Evolutionary conservation across 1,140 invertebrate species (phyloP).

Genomic region (Caerostris darwini): DNA sequence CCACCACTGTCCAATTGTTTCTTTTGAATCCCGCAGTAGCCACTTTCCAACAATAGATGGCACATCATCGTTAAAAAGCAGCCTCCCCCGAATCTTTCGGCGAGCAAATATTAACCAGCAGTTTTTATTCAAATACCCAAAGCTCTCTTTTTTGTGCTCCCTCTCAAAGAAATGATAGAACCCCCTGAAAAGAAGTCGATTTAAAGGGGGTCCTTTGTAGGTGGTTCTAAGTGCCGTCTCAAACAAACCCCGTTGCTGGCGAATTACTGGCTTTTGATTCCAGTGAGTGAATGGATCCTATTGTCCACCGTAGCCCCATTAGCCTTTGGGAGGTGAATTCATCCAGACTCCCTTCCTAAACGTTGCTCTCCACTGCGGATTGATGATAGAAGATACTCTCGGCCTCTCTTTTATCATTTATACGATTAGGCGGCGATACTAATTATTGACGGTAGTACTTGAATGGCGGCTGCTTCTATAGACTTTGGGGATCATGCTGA

Average conservation of each 20-base stretch:
- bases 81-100: neutral
- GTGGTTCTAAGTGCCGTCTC: constrained; percentile 67
- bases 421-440: constrained; percentile 77
- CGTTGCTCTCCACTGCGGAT: constrained; percentile 37
- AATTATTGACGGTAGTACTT: constrained; percentile 75
- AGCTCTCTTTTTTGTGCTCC: neutral
- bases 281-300: constrained; percentile 51
- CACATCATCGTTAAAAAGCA: constrained; percentile 19
- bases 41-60: neutral
- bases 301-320: constrained; percentile 69
- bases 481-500: constrained; percentile 24
- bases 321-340: constrained; percentile 71
- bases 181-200: constrained; percentile 70
- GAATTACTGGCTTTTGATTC: constrained; percentile 76
- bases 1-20: too few relatives aligned
- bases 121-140: constrained; percentile 66
- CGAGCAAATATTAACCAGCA: constrained; percentile 2
- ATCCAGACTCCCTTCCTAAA: constrained; percentile 62
- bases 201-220: constrained; percentile 57
- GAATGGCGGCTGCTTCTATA: constrained; percentile 72
- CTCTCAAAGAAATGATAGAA: constrained; percentile 60
- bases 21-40: neutral
- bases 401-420: constrained; percentile 64
- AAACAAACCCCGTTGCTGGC: constrained; percentile 70
- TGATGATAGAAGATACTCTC: constrained; percentile 31